Evolutionary conservation across 2,888 invertebrate genomes (phyloP).

Genomic region (Phoronis australis): DNA sequence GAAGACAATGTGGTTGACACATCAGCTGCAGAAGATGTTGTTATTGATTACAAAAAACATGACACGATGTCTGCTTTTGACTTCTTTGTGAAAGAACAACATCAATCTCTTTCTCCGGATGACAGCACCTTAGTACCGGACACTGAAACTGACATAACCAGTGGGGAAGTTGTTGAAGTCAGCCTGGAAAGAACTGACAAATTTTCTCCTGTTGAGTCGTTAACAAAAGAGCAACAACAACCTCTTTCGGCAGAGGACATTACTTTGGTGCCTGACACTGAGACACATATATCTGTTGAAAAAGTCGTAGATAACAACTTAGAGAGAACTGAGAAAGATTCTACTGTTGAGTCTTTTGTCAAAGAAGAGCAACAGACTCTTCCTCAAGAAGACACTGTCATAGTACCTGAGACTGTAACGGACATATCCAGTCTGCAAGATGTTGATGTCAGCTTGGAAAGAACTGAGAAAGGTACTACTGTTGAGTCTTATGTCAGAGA

Average conservation of each 20-base stretch:
- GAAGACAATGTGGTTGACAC: constrained; percentile 1
- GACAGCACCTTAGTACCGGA: constrained; percentile 5
- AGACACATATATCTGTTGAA: neutral
- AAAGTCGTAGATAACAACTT: neutral
- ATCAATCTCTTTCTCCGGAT: too few relatives aligned
- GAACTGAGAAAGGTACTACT: neutral
- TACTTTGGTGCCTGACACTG: neutral
- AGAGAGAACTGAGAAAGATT: neutral
- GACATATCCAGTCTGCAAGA: too few relatives aligned
- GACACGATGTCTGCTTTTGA: too few relatives aligned
- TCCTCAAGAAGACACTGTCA: neutral
- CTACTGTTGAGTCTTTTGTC: neutral
- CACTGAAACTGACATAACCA: constrained; percentile 4
- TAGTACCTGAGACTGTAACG: neutral
- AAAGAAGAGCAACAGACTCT: neutral
- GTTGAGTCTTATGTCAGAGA: too few relatives aligned
- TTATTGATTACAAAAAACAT: too few relatives aligned
- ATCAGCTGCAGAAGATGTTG: constrained; percentile 1
- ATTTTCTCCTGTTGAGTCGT: neutral
- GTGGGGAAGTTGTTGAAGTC: constrained; percentile 1
- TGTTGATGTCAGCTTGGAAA: neutral
- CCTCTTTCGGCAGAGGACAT: neutral
- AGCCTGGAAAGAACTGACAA: neutral
- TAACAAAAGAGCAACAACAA: neutral
- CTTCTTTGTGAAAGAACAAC: too few relatives aligned